A percentile compares a stretch with the other conserved stretches of the same genome.
Conservation (phyloP, 2,113 vertebrate genomes). For the Micromys minutus region DNA sequence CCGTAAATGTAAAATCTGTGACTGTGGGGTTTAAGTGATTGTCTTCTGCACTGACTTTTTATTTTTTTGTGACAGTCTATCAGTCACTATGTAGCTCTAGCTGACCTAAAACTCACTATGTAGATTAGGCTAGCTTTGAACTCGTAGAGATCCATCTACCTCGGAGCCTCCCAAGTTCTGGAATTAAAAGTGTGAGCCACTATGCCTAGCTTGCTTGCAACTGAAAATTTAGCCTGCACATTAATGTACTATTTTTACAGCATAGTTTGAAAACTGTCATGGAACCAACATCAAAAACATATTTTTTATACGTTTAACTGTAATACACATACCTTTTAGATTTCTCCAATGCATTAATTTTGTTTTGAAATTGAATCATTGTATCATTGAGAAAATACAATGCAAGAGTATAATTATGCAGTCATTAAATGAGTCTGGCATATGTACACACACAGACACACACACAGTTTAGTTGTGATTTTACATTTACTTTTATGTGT, state of each 20-base stretch:
- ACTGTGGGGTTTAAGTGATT: conserved; percentile 66
- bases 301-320: neutral
- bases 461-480: neutral
- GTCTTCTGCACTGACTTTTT: conserved; percentile 43
- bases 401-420: neutral
- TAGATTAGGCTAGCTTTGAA: neutral
- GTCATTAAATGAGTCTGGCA: neutral
- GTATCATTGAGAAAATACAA: conserved; percentile 3
- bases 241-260: neutral
- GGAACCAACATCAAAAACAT: neutral
- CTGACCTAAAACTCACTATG: neutral
- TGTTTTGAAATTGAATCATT: conserved; percentile 24
- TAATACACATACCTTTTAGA: neutral
- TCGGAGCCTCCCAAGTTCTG: neutral
- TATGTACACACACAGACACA: neutral
- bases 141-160: neutral
- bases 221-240: neutral
- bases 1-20: conserved; percentile 74
- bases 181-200: neutral
- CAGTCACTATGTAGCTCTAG: neutral
- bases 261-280: neutral
- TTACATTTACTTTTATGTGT: conserved; percentile 2
- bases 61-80: neutral
- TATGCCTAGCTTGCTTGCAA: neutral
- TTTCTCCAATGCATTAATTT: conserved; percentile 3